Evolutionary conservation across 1,140 invertebrate genomes (phyloP), one percentile per base, ranked within the genome.

Genomic region (Archivesica marissinica): DNA sequence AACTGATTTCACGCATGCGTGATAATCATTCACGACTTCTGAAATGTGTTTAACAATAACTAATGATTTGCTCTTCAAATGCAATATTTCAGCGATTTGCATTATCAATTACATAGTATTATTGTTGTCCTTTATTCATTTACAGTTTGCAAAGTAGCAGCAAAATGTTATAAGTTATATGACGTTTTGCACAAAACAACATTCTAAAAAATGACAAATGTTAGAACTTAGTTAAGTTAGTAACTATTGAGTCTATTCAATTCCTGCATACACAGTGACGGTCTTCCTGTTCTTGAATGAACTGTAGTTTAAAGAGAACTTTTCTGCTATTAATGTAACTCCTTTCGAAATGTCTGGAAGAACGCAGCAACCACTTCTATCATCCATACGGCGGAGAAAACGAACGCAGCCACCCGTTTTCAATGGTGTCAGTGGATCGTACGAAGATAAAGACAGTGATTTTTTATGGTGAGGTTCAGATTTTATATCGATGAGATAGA

Each of bases 381-480:
- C 79, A 33, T 52, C 66, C n/a, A 30, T 82, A 6, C 82, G 88
- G 59, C 86, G 90, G 9, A 61, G 91, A 33, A 92, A 92, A 77
- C 64, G 91, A 61, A 39, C 85, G 9, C 88, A 91, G 47, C 89
- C 92, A n/a, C 89, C 90, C 3, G 92, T 92, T 3, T 91, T 86
- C 64, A 89, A 88, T 64, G 89, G 91, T 23, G 88, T 91, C 30
- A 79, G 39, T 59, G 90, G 90, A 23, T 88, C 89, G 33, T 92
- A 88, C 44, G 93, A 93, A 89, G 93, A 93, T 82, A 93, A 93
- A 87, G 91, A 92, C 79, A 93, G 87, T 86, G 92, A 94, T 68
- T 94, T 90, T 86, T 85, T 94, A 13, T 94, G 94, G 93, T 94
- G 87, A 89, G 88, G 7, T 23, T n/a, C n/a, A n/a, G n/a, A n/a